These are phyloP conservation scores for Micoletzkya japonica DNA, from an alignment of 2,888 invertebrate genomes.

Conservation along the genomic window DNA sequence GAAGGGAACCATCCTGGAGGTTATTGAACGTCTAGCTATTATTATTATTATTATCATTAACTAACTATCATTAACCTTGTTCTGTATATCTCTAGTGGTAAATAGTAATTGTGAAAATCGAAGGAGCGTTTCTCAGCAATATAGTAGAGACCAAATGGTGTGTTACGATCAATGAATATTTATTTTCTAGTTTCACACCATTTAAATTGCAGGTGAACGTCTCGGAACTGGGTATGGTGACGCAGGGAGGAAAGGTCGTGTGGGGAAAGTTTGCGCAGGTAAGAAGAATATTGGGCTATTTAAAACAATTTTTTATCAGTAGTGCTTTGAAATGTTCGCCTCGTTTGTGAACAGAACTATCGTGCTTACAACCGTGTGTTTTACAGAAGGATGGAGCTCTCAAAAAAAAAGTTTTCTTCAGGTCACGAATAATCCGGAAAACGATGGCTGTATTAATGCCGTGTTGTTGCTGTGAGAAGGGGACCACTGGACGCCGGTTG, in stretches of 20 bases:
- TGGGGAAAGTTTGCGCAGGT: conserved; percentile 96
- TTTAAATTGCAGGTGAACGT: conserved; percentile 76
- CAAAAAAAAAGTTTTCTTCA: conserved; percentile 21
- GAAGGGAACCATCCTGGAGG: conserved; percentile 70
- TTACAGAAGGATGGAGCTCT: background rate
- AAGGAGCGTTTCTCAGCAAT: background rate
- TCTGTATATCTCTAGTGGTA: too few relatives aligned
- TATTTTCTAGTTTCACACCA: conserved; percentile 72
- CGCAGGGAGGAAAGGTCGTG: conserved; percentile 90
- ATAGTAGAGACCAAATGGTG: too few relatives aligned
- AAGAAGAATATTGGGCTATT: background rate
- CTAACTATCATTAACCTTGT: too few relatives aligned
- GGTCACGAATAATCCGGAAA: conserved; percentile 98
- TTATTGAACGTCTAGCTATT: background rate
- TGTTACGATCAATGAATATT: background rate
- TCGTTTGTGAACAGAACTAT: too few relatives aligned
- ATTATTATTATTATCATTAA: background rate
- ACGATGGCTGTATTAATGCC: conserved; percentile 99
- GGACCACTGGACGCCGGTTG: too few relatives aligned
- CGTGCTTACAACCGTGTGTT: background rate
- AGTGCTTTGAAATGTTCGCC: background rate
- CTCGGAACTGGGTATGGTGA: conserved; percentile 95
- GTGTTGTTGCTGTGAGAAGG: conserved; percentile 82
- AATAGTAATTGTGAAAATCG: too few relatives aligned
- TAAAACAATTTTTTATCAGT: background rate